Evolutionary conservation across 2,797 vertebrate genomes (phyloP), one percentile per base, ranked within the genome.

Genomic region (Neoniphon sammara): DNA sequence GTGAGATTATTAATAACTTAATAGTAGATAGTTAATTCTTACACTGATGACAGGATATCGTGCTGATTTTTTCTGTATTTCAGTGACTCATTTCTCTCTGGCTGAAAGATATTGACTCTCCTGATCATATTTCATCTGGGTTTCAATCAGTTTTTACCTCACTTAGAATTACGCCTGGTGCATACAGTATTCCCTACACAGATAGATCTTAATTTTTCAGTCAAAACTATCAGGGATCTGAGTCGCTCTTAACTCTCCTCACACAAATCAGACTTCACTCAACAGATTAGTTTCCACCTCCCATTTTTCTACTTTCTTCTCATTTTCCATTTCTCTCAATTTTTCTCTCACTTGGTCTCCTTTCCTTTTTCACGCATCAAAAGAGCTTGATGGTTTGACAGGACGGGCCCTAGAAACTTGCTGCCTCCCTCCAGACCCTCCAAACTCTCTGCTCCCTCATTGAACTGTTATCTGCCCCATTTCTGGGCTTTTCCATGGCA

Each of bases 391-490:
- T 84, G 88, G 88, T 86, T 94, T 94, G 93, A 94, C 93, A 93
- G 91, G 89, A 92, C 39, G 73, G 90, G 91, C 91, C 91, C 87
- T 77, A 27, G 91, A 92, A 92, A 90, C 88, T 83, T 75, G 73
- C 81, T 61, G 60, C 71, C 82, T 92, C 91, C 91, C 92, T 79
- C 78, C 86, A 92, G 90, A 92, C 89, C 78, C 75, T 88, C 83
- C 87, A 61, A 81, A 90, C 83, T 92, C 88, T 93, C 92, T 78
- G 87, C 89, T 93, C 90, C 89, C 91, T 89, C 86, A 89, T 84
- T 91, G 92, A 93, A 92, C 93, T 91, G 88, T 89, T 91, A 89
- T 92, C 90, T 93, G 93, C 91, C 90, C 93, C 92, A 92, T 93
- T 92, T 94, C 87, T 85, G 81, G 77, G 86, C 84, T 91, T 92